Conservation (phyloP, 2,113 vertebrate species). For the Malurus cyaneus region DNA sequence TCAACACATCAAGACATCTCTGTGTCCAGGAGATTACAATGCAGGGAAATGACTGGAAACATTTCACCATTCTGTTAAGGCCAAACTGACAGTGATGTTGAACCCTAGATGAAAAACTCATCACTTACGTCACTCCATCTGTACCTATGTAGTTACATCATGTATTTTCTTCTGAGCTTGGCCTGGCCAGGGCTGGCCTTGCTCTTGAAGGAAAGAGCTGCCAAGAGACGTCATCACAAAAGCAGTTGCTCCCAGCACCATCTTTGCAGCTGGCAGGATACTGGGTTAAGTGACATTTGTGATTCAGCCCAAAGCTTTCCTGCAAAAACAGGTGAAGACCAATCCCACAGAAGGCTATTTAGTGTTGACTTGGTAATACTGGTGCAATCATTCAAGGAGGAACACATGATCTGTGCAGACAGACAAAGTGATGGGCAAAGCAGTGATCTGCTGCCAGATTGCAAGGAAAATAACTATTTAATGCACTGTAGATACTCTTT, state of each 20-base stretch:
- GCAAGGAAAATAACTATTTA: background rate
- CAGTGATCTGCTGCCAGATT: background rate
- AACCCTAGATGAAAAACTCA: background rate
- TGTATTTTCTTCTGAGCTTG: background rate
- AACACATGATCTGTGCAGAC: background rate
- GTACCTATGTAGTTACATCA: background rate
- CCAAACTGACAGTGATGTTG: background rate
- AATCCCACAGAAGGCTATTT: background rate
- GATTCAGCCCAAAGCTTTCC: background rate
- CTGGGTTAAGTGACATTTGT: background rate
- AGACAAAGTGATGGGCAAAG: background rate
- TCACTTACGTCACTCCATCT: background rate
- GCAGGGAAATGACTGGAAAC: background rate
- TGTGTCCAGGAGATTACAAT: background rate
- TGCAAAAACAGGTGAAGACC: background rate
- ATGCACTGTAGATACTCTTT: background rate
- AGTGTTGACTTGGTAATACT: background rate
- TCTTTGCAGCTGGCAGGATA: background rate
- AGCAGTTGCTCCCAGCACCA: background rate
- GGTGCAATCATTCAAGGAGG: background rate
- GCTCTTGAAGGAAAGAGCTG: background rate
- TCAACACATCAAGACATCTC: background rate
- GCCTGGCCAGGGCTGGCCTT: background rate
- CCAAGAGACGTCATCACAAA: background rate
- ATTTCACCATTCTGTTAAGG: background rate